A percentile compares a stretch with the other conserved stretches of the same genome.
phyloP scores from a whole-genome alignment of 2,797 vertebrate species.

The Lithobates pipiens region DNA sequence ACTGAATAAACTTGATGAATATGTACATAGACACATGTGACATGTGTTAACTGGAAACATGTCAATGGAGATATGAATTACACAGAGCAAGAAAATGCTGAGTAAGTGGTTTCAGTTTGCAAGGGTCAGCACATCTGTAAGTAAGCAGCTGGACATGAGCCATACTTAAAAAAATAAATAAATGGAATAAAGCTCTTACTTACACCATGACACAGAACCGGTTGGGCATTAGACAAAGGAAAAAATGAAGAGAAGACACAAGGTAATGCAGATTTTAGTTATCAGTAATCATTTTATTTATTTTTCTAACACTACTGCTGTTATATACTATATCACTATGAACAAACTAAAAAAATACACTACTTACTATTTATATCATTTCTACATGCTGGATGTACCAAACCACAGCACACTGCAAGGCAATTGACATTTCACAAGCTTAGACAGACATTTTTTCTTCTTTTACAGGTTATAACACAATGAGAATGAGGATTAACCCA shows the following conservation, averaged over 20 bases:
- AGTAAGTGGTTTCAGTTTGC: not conserved
- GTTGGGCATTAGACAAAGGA: conserved; percentile 41
- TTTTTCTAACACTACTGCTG: not conserved
- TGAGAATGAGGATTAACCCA: not conserved
- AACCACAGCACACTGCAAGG: conserved; percentile 28
- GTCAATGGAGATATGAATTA: conserved; percentile 18
- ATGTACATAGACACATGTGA: not conserved
- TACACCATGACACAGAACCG: conserved; percentile 52
- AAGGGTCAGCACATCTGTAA: conserved; percentile 41
- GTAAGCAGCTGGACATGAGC: conserved; percentile 41
- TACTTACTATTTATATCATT: not conserved
- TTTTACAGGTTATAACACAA: not conserved
- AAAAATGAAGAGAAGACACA: conserved; percentile 49
- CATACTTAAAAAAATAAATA: conserved; percentile 18
- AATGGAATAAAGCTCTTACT: conserved; percentile 55
- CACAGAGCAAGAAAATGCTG: conserved; percentile 16
- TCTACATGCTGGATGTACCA: conserved; percentile 18
- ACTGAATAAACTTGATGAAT: too few relatives aligned
- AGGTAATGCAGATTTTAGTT: conserved; percentile 31
- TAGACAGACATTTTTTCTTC: conserved; percentile 23
- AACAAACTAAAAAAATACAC: not conserved
- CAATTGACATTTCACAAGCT: conserved; percentile 14
- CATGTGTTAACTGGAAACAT: not conserved
- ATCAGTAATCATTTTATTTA: conserved; percentile 28
- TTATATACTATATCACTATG: not conserved